Evolutionary conservation across 92 coral and sea anemone species (phyloP), one percentile per base, ranked within the genome.

Genomic region (Isaurus tuberculatus): DNA sequence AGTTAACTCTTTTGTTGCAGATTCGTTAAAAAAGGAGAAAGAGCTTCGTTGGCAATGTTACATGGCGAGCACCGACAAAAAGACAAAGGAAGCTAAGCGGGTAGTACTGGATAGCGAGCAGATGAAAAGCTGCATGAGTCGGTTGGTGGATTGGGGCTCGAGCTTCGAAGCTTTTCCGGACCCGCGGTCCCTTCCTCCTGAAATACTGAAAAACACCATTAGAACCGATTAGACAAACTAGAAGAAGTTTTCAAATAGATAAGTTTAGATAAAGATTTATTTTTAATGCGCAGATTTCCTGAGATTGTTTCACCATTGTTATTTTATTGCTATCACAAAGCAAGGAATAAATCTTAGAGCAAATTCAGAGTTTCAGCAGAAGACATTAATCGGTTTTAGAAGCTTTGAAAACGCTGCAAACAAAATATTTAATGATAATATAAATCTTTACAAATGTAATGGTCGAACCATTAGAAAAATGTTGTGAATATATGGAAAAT

Each of bases 71-170:
- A 75, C 43, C 19, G 51, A 57, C 70, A 55, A 7, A 17, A 31
- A 32, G 53, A 15, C 7, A 77, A 67, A 53, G 25, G 82, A 36
- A 43, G 36, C 57, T 4, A 70, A 58, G 34, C 44, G 70, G 17
- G 49, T 29, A 22, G 34, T 34, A 42, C 2, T 77, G 69, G 53
- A 34, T 27, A 33, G 70, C 51, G 51, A 77, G 44, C 51, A 77
- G 51, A 77, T 77, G 69, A 32, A 10, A 36, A 57, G 29, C 55
- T 77, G 82, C 17, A 77, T 77, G 68, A 77, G 58, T 42, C 53
- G 82, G 22, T 29, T 77, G 68, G 82, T 58, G 55, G 68, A 77
- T 51, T 77, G 82, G 82, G 82, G 82, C 14, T 77, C 82, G 15
- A 77, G 82, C 32, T 42, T 77, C 34, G 70, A 77, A 5, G 82